Evolutionary conservation across 2,113 vertebrate species (phyloP).

Genomic region (Clarias magur): DNA sequence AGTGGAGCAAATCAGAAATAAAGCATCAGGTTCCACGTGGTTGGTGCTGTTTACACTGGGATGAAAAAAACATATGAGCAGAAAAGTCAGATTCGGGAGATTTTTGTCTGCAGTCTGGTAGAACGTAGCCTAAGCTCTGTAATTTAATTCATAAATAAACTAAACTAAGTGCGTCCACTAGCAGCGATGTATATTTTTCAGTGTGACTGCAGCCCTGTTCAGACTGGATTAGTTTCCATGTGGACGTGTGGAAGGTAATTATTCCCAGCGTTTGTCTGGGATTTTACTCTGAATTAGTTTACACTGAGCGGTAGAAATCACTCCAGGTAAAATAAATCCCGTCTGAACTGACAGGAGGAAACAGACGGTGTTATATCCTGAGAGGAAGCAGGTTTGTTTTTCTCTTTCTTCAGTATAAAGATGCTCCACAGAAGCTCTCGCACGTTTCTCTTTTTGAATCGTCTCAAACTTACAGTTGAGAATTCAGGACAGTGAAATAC

Average conservation of each 20-base stretch:
- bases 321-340: background rate
- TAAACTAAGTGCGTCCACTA: background rate
- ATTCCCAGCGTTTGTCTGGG: background rate
- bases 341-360: background rate
- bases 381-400: background rate
- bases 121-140: background rate
- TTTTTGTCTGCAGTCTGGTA: too few relatives aligned
- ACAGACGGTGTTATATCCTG: background rate
- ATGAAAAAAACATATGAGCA: too few relatives aligned
- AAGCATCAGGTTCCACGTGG: too few relatives aligned
- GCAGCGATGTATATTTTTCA: too few relatives aligned
- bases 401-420: background rate
- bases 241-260: background rate
- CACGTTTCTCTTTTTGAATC: background rate
- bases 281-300: background rate
- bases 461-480: background rate
- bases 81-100: too few relatives aligned
- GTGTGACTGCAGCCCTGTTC: background rate
- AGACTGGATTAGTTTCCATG: background rate
- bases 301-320: background rate
- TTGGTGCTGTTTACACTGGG: too few relatives aligned
- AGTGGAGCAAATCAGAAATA: too few relatives aligned
- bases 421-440: background rate
- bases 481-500: background rate
- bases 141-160: background rate